Evolutionary conservation across 2,888 invertebrate genomes (phyloP).

Genomic region (Halictus quadricinctus): DNA sequence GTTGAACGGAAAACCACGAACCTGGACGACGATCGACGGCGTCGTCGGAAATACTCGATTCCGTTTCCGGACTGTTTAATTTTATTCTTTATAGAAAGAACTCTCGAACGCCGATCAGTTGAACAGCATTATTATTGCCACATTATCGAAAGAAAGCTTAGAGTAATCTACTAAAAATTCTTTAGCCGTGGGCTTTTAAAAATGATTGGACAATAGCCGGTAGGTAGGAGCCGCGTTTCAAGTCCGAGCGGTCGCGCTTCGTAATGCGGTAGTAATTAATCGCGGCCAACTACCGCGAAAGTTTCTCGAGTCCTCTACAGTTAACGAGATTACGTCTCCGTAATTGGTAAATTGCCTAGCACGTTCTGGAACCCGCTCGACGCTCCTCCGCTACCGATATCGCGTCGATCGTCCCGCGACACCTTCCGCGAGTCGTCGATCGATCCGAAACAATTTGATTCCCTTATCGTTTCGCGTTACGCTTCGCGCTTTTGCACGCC

Average conservation of each 20-base stretch:
- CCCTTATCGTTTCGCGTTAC: not conserved
- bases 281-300: conserved; percentile 29
- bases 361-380: conserved; percentile 5
- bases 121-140: not conserved
- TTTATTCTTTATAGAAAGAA: conserved; percentile 2
- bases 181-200: not conserved
- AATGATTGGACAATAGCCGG: conserved; percentile 22
- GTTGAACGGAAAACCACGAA: not conserved
- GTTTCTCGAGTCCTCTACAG: not conserved
- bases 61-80: not conserved
- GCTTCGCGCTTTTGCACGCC: not conserved
- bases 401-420: not conserved
- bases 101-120: conserved; percentile 37
- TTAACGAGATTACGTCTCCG: conserved; percentile 40
- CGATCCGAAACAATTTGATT: not conserved
- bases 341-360: conserved; percentile 56
- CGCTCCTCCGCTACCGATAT: not conserved
- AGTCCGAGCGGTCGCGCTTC: conserved; percentile 39
- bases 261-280: conserved; percentile 59
- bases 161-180: not conserved
- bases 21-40: not conserved
- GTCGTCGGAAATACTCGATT: no score
- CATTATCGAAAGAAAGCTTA: not conserved
- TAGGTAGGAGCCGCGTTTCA: conserved; percentile 13
- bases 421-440: not conserved